phyloP scores from a whole-genome alignment of 2,888 invertebrate species.

The Falcaria lacertinaria region DNA sequence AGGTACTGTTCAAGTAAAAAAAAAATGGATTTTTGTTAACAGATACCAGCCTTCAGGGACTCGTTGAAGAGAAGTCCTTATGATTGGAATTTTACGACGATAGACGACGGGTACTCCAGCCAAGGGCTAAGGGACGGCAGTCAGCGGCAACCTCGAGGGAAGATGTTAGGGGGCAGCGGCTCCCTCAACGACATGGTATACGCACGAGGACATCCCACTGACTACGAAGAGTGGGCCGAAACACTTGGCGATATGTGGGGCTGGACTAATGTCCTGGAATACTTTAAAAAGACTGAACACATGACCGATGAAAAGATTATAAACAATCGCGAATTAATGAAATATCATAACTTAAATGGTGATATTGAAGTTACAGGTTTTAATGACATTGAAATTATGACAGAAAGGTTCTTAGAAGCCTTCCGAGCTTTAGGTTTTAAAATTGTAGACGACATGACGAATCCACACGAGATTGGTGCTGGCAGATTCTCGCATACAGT shows the following conservation, averaged over 20 bases:
- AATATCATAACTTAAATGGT: conserved; percentile 45
- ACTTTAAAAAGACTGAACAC: conserved; percentile 59
- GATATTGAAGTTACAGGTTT: conserved; percentile 55
- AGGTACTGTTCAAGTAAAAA: neutral
- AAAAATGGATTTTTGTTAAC: conserved; percentile 3
- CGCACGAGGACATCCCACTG: conserved; percentile 53
- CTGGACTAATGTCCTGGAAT: conserved; percentile 52
- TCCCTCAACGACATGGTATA: conserved; percentile 66
- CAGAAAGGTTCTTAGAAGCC: conserved; percentile 41
- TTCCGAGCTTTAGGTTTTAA: conserved; percentile 51
- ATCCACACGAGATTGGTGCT: conserved; percentile 47
- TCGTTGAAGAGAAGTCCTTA: conserved; percentile 37
- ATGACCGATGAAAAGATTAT: conserved; percentile 53
- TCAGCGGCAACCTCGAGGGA: conserved; percentile 56
- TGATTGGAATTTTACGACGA: conserved; percentile 65
- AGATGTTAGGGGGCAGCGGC: conserved; percentile 60
- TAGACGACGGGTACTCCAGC: conserved; percentile 41
- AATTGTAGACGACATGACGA: conserved; percentile 59
- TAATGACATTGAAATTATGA: conserved; percentile 24
- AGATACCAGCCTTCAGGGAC: conserved; percentile 53
- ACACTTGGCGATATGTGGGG: conserved; percentile 43
- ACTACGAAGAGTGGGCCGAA: conserved; percentile 59
- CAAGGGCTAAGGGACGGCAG: conserved; percentile 43
- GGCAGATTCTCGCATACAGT: conserved; percentile 63
- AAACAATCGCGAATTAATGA: conserved; percentile 38